These are phyloP conservation scores for Clepsis dumicolana DNA, from an alignment of 2,888 invertebrate genomes.

Conservation along the genomic window DNA sequence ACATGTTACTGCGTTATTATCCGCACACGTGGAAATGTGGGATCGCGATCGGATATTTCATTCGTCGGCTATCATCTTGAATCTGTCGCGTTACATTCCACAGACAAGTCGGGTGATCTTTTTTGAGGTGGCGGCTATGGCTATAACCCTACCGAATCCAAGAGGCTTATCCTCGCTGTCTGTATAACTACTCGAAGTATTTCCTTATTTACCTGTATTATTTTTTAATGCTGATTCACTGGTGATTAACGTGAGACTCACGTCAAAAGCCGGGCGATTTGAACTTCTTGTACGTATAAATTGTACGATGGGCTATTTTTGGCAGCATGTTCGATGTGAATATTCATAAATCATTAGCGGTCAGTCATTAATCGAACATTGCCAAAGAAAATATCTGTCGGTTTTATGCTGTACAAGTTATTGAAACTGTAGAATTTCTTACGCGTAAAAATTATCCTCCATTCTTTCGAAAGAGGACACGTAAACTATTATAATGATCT, in stretches of 20 bases:
- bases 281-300: conserved; percentile 44
- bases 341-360: conserved; percentile 17
- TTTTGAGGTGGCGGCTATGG: conserved; percentile 58
- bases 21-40: conserved; percentile 66
- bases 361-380: conserved; percentile 27
- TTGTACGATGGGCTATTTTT: conserved; percentile 37
- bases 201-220: conserved; percentile 56
- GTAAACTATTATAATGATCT: too few relatives aligned
- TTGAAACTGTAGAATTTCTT: too few relatives aligned
- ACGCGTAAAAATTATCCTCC: too few relatives aligned
- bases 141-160: conserved; percentile 30
- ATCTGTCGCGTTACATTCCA: conserved; percentile 74
- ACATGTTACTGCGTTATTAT: conserved; percentile 65
- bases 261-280: conserved; percentile 57
- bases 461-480: too few relatives aligned
- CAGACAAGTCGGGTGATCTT: conserved; percentile 73
- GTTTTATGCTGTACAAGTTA: not conserved
- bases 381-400: conserved; percentile 20
- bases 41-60: conserved; percentile 54
- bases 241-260: conserved; percentile 59
- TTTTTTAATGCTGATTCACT: conserved; percentile 72
- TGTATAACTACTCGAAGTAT: conserved; percentile 13
- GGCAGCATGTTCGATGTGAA: conserved; percentile 15
- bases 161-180: conserved; percentile 14
- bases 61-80: conserved; percentile 66